phyloP scores from a whole-genome alignment of 2,113 vertebrate species.

The Corydoras sp. region DNA sequence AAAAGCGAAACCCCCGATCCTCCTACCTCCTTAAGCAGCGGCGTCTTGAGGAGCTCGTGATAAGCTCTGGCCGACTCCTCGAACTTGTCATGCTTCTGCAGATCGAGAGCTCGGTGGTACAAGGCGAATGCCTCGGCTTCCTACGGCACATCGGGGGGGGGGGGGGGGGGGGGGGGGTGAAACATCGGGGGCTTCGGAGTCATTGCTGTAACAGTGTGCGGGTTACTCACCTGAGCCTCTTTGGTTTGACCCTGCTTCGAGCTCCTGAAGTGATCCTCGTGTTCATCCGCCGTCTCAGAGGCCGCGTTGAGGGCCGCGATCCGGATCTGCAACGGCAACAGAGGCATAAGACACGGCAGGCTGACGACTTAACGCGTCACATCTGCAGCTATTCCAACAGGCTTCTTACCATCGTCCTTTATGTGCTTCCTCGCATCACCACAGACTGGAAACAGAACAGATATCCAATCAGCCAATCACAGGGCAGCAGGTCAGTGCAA shows the following conservation, averaged over 20 bases:
- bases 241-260: constrained; percentile 85
- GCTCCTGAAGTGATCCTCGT: constrained; percentile 79
- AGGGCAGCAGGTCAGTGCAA: too few relatives aligned
- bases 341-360: background rate
- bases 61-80: constrained; percentile 93
- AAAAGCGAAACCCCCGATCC: too few relatives aligned
- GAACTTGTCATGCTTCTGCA: constrained; percentile 94
- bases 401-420: constrained; percentile 20
- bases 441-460: background rate
- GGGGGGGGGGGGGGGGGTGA: too few relatives aligned
- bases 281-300: constrained; percentile 80
- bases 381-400: background rate
- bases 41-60: constrained; percentile 88
- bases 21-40: constrained; percentile 85
- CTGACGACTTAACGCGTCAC: background rate
- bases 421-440: constrained; percentile 5
- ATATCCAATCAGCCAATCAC: too few relatives aligned
- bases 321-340: constrained; percentile 71
- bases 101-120: constrained; percentile 93
- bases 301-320: constrained; percentile 93
- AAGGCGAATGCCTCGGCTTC: constrained; percentile 96
- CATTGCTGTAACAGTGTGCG: background rate
- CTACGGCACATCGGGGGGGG: constrained; percentile 51
- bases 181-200: background rate
- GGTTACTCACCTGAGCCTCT: constrained; percentile 81